Conservation (phyloP, 2,888 invertebrate species). For the Eupelmus urozonus region DNA sequence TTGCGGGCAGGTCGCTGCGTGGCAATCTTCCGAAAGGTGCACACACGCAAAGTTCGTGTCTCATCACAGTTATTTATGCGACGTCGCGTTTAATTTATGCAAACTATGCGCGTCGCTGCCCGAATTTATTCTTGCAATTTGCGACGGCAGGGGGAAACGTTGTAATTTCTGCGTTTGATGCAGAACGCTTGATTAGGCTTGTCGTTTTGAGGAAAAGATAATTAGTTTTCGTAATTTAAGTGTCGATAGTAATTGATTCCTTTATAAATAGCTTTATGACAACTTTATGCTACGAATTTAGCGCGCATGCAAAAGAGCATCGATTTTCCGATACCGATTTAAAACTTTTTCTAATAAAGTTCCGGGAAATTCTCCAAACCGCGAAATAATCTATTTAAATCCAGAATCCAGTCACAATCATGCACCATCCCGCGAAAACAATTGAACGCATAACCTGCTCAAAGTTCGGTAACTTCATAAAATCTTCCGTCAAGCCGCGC, state of each 20-base stretch:
- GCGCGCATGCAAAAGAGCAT: too few relatives aligned
- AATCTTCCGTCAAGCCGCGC: slow-evolving; percentile 24
- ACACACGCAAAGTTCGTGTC: neutral
- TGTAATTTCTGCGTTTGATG: neutral
- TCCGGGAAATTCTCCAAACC: too few relatives aligned
- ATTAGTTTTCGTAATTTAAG: neutral
- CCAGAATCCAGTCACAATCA: neutral
- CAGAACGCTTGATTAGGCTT: neutral
- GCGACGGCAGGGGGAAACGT: neutral
- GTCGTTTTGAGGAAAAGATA: neutral
- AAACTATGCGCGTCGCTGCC: neutral
- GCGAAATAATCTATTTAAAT: neutral
- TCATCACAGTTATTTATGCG: neutral
- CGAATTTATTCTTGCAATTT: neutral
- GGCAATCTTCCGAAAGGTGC: neutral
- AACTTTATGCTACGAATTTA: too few relatives aligned
- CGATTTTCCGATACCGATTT: too few relatives aligned
- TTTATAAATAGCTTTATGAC: too few relatives aligned
- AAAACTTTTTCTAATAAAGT: too few relatives aligned
- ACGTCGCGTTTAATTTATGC: neutral
- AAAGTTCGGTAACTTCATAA: slow-evolving; percentile 47
- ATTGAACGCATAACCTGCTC: slow-evolving; percentile 49
- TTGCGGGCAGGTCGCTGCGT: neutral
- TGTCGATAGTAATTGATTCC: too few relatives aligned
- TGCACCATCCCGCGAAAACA: slow-evolving; percentile 32